Conservation (phyloP, 2,888 invertebrate species). For the Schizotus pectinicornis region DNA sequence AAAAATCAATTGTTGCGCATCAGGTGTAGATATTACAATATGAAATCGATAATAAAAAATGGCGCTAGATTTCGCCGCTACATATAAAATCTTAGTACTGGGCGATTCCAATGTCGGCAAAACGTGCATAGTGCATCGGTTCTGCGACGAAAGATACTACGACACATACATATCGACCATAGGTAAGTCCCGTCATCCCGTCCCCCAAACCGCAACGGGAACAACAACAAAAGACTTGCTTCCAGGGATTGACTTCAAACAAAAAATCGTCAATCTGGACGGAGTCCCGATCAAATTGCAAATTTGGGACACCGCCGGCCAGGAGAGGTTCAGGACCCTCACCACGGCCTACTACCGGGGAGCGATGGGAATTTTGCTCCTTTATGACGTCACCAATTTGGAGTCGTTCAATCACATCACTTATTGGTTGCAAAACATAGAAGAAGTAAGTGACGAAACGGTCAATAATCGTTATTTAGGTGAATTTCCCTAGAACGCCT, state of each 20-base stretch:
- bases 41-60: conserved; percentile 58
- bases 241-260: conserved; percentile 88
- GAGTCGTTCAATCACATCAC: conserved; percentile 90
- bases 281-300: conserved; percentile 84
- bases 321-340: conserved; percentile 74
- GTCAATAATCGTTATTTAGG: conserved; percentile 18
- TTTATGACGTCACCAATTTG: conserved; percentile 89
- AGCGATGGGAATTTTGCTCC: conserved; percentile 88
- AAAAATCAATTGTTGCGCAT: conserved; percentile 43
- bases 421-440: conserved; percentile 90
- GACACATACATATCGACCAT: conserved; percentile 91
- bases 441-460: conserved; percentile 68
- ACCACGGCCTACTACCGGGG: conserved; percentile 90
- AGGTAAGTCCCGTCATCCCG: conserved; percentile 64
- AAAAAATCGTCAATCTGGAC: conserved; percentile 86
- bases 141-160: conserved; percentile 88
- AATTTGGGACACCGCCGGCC: conserved; percentile 91
- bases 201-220: neutral
- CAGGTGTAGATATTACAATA: conserved; percentile 29
- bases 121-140: conserved; percentile 88
- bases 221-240: conserved; percentile 34
- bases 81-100: conserved; percentile 84
- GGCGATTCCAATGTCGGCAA: conserved; percentile 91
- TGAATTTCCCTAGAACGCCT: conserved; percentile 72
- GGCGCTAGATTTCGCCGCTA: conserved; percentile 86